These are phyloP conservation scores for Mesocricetus auratus DNA, from an alignment of 2,113 vertebrate species.

Conservation along the genomic window DNA sequence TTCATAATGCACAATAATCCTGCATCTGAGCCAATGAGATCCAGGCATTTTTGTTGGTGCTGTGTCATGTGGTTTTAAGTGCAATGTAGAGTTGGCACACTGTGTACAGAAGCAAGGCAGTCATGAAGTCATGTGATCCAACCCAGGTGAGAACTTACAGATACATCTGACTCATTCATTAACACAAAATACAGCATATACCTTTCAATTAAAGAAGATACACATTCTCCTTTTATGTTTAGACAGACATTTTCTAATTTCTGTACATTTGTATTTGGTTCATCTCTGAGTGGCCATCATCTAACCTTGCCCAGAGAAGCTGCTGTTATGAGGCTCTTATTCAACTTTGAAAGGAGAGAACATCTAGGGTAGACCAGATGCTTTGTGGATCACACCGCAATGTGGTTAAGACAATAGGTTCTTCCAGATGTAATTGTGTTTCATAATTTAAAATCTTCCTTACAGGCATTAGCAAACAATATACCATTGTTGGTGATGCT, in stretches of 20 bases:
- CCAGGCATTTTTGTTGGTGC: background rate
- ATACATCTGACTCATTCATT: background rate
- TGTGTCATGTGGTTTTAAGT: too few relatives aligned
- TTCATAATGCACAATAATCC: background rate
- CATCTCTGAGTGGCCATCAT: background rate
- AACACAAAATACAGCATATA: background rate
- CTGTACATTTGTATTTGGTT: background rate
- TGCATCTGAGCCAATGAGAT: background rate
- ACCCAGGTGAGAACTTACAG: background rate
- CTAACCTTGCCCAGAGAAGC: background rate
- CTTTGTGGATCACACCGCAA: background rate
- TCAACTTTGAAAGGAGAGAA: background rate
- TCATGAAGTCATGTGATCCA: background rate
- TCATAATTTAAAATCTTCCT: constrained; percentile 41
- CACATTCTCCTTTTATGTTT: background rate
- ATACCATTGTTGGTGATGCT: background rate
- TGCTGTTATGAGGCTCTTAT: background rate
- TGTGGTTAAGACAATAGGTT: background rate
- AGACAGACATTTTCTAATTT: background rate
- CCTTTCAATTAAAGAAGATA: constrained; percentile 9
- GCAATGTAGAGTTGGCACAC: background rate
- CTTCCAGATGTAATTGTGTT: background rate
- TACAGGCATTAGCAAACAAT: background rate
- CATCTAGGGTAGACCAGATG: background rate
- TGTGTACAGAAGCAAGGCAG: background rate